These are phyloP conservation scores for Eubasilissa splendida DNA, from an alignment of 2,888 invertebrate species.

Conservation along the genomic window DNA sequence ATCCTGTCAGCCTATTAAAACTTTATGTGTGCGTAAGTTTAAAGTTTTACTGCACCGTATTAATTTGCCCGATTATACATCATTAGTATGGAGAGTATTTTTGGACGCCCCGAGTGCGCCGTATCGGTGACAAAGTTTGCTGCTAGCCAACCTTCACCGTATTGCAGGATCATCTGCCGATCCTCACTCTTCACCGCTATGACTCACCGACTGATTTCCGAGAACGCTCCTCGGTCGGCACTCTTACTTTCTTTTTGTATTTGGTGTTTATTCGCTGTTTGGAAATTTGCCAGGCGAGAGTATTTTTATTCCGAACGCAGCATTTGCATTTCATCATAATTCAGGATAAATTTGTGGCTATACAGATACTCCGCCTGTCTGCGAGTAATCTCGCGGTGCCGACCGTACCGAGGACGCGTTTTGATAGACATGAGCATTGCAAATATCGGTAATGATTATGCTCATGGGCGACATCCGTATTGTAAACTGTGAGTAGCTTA, in stretches of 20 bases:
- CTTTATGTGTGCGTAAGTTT: constrained; percentile 1
- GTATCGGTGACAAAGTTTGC: neutral
- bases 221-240: constrained; percentile 1
- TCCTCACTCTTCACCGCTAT: neutral
- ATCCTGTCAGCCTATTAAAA: constrained; percentile 19
- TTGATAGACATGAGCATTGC: too few relatives aligned
- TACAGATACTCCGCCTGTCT: neutral
- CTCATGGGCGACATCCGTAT: too few relatives aligned
- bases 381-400: constrained; percentile 1
- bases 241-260: constrained; percentile 42
- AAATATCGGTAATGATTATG: too few relatives aligned
- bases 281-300: constrained; percentile 49
- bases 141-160: neutral
- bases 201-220: constrained; percentile 24
- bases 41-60: neutral
- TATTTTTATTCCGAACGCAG: constrained; percentile 47
- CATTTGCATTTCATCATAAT: constrained; percentile 36
- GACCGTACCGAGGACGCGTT: neutral
- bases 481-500: too few relatives aligned
- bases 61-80: neutral
- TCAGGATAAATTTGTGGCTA: constrained; percentile 23
- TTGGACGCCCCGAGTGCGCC: neutral
- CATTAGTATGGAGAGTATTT: constrained; percentile 1
- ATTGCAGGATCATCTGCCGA: too few relatives aligned
- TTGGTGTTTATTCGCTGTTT: constrained; percentile 54